Percentiles rank a stretch among this genome's conserved stretches.
Conservation (phyloP, 2,888 invertebrate genomes). For the Sminthurides aquaticus region DNA sequence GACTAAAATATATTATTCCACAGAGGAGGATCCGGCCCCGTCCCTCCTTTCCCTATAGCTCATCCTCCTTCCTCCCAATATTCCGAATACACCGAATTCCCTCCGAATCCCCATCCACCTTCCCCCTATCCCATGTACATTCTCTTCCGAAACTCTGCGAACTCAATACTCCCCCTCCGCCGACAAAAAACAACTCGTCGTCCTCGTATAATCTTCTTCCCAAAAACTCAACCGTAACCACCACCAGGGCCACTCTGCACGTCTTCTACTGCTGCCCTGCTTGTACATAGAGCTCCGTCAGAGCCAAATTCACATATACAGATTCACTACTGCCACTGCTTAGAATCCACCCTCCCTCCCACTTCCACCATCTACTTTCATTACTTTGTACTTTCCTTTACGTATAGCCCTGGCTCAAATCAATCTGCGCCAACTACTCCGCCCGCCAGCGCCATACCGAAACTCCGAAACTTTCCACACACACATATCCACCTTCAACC, state of each 20-base stretch:
- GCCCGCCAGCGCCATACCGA: neutral
- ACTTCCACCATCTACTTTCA: neutral
- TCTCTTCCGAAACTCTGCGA: neutral
- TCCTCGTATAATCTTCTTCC: neutral
- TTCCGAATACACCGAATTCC: too few relatives aligned
- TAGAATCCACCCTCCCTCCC: neutral
- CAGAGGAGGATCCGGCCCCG: too few relatives aligned
- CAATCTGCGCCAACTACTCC: constrained; percentile 27
- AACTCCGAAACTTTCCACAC: neutral
- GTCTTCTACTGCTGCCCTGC: neutral
- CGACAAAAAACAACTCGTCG: neutral
- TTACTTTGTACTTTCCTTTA: neutral
- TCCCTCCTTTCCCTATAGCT: too few relatives aligned
- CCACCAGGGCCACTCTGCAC: neutral
- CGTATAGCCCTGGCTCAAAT: constrained; percentile 7
- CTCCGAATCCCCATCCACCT: too few relatives aligned
- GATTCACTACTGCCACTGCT: too few relatives aligned
- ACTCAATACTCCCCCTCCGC: neutral
- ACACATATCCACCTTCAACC: too few relatives aligned
- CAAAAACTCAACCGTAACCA: neutral
- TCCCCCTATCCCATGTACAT: neutral
- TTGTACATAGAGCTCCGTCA: too few relatives aligned
- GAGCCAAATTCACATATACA: too few relatives aligned
- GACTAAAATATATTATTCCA: too few relatives aligned
- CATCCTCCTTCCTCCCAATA: too few relatives aligned